These are phyloP conservation scores for Molossus alvarezi DNA, from an alignment of 2,797 vertebrate genomes.

Conservation along the genomic window DNA sequence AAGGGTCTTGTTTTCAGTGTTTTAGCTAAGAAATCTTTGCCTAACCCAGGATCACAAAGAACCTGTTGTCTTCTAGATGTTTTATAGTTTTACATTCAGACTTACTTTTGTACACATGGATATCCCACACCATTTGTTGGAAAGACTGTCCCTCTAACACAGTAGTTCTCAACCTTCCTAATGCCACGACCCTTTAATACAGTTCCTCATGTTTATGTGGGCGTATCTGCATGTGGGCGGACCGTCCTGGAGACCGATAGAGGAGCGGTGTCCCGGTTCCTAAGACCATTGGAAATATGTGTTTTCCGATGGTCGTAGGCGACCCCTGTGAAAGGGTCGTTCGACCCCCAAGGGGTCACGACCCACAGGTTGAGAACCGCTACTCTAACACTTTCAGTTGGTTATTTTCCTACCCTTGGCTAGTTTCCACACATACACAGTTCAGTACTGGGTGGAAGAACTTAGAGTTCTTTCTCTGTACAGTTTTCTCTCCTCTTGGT, in stretches of 20 bases:
- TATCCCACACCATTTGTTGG: background rate
- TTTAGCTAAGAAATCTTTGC: background rate
- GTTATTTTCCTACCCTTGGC: background rate
- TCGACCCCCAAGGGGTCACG: too few relatives aligned
- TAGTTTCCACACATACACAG: background rate
- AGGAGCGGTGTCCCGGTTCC: too few relatives aligned
- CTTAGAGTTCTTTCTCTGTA: background rate
- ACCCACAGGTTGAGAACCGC: too few relatives aligned
- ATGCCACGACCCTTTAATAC: too few relatives aligned
- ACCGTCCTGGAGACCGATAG: too few relatives aligned
- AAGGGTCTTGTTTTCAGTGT: background rate
- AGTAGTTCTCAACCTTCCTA: too few relatives aligned
- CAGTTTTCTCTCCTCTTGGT: background rate
- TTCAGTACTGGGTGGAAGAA: background rate
- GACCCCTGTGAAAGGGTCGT: too few relatives aligned
- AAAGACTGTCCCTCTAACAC: background rate
- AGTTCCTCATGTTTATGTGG: too few relatives aligned
- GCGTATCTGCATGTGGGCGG: too few relatives aligned
- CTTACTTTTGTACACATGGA: background rate
- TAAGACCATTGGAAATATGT: too few relatives aligned
- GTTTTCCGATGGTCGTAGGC: too few relatives aligned
- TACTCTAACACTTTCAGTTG: background rate
- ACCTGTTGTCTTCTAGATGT: background rate
- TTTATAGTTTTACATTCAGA: background rate
- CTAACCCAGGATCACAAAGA: background rate